Evolutionary conservation across 2,113 vertebrate genomes (phyloP), one percentile per base, ranked within the genome.

Genomic region (Anolis carolinensis): DNA sequence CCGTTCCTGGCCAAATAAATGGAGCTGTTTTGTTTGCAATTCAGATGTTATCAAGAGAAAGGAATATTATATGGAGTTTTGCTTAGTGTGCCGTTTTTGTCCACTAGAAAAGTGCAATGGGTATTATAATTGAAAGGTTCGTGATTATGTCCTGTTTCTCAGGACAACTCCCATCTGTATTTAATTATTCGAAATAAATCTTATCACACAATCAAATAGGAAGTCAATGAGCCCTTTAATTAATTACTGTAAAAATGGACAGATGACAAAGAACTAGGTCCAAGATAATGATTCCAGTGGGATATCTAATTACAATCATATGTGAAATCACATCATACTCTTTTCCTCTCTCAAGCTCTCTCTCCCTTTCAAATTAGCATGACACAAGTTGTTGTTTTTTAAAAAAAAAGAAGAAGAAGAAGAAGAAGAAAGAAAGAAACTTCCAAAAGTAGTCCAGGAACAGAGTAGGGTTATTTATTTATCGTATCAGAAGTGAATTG

Each of bases 41-140:
- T 77, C 67, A 70, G 39, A 36, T 91, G 94, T 86, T 89, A 90
- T 90, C 87, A 89, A 32, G 14, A 87, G 83, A 91, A 93, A 50
- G 23, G 5, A 78, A 65, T 88, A 73, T 67, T 82, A 91, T 55
- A 78, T 63, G 68, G 36, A 44, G 87, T 89, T 88, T 83, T 39
- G 88, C n/a, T 86, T 83, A 79, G 48, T 5, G 7, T 18, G 39
- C n/a, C 68, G 20, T 68, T 84, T 77, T 67, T 27, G 8, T 10
- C 73, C 39, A 34, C 30, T 16, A 84, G 27, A 68, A 52, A 77
- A 52, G n/a, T 5, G 23, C 62, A 68, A 67, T 62, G 13, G 68
- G 13, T 11, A 34, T 67, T 78, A 84, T 62, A 86, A 89, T 78
- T 84, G 85, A 44, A 63, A 88, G 4, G 1, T 25, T 77, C 79